phyloP scores from a whole-genome alignment of 92 coral and sea anemone species.

The Epizoanthus stellaris region DNA sequence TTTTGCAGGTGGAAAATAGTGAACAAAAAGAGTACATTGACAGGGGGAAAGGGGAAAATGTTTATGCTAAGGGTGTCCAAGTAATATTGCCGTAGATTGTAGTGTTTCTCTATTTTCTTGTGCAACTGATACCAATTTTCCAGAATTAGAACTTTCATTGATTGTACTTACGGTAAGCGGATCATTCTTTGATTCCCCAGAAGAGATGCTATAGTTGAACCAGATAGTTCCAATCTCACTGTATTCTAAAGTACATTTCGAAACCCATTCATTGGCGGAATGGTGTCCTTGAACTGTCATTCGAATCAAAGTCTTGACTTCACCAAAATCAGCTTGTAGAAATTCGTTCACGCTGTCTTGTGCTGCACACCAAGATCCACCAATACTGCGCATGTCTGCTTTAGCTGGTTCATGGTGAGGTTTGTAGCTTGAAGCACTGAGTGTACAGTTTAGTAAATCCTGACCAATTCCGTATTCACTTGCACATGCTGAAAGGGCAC shows the following conservation, averaged over 20 bases:
- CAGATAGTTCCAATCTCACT: conserved; percentile 51
- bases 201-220: conserved; percentile 30
- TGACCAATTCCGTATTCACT: conserved; percentile 32
- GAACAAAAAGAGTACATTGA: too few species aligned
- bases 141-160: not conserved
- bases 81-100: too few species aligned
- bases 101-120: too few species aligned
- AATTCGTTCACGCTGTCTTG: conserved; percentile 33
- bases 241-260: conserved; percentile 26
- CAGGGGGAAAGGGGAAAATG: too few species aligned
- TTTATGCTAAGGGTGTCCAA: too few species aligned
- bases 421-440: conserved; percentile 62
- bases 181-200: not conserved
- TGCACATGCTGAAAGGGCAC: not conserved
- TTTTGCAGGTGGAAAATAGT: too few species aligned
- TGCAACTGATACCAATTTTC: not conserved
- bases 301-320: conserved; percentile 36
- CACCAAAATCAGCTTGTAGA: conserved; percentile 63
- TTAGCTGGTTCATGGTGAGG: conserved; percentile 52
- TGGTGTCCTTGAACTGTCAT: conserved; percentile 70
- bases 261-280: conserved; percentile 61
- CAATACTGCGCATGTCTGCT: conserved; percentile 51
- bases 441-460: conserved; percentile 18
- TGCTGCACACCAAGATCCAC: conserved; percentile 72
- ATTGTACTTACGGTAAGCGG: conserved; percentile 22